Evolutionary conservation across 2,888 invertebrate genomes (phyloP).

Genomic region (Ethmia dodecea): DNA sequence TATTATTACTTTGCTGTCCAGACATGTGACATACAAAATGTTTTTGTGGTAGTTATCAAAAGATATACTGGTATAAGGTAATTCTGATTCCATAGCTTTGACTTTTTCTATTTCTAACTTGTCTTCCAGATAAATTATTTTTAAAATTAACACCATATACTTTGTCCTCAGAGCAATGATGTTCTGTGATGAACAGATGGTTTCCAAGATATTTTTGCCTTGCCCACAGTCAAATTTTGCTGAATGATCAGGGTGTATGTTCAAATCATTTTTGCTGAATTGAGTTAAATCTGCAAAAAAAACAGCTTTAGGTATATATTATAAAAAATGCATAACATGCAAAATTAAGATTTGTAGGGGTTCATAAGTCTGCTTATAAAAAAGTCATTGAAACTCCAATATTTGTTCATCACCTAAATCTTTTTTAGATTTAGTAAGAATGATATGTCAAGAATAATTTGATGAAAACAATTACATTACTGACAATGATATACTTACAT

Average conservation of each 20-base stretch:
- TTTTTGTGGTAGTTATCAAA: slow-evolving; percentile 58
- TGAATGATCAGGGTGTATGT: slow-evolving; percentile 27
- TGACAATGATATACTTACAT: slow-evolving; percentile 64
- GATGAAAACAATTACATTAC: too few species aligned
- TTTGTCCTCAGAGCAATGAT: slow-evolving; percentile 55
- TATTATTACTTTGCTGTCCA: slow-evolving; percentile 48
- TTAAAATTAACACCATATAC: slow-evolving; percentile 49
- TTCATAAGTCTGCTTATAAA: too few species aligned
- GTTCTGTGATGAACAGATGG: slow-evolving; percentile 40
- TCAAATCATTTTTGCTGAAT: slow-evolving; percentile 35
- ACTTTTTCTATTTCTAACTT: slow-evolving; percentile 37
- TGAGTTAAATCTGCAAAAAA: slow-evolving; percentile 48
- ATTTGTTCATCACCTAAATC: too few species aligned
- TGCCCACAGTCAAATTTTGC: slow-evolving; percentile 41
- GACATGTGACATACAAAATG: slow-evolving; percentile 51
- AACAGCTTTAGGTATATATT: too few species aligned
- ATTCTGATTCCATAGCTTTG: slow-evolving; percentile 44
- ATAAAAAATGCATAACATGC: too few species aligned
- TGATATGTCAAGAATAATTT: too few species aligned
- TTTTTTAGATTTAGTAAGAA: too few species aligned
- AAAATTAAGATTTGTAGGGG: too few species aligned
- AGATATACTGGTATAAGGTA: slow-evolving; percentile 55
- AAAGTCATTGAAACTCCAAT: too few species aligned
- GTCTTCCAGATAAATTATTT: slow-evolving; percentile 30
- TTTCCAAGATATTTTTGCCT: slow-evolving; percentile 51